Evolutionary conservation across 2,888 invertebrate species (phyloP).

Genomic region (Sphaerophoria rueppellii): DNA sequence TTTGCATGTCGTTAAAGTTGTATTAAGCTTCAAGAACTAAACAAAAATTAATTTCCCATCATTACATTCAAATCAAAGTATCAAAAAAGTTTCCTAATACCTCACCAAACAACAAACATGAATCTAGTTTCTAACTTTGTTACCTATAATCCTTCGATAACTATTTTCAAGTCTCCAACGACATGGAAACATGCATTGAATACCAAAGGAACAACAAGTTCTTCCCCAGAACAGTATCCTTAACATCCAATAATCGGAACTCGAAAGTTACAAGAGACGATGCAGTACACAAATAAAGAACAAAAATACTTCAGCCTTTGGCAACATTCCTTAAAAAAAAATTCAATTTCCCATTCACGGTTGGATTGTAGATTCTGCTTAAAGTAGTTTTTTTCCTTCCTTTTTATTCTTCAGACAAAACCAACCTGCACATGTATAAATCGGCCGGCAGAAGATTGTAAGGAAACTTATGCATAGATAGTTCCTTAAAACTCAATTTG

Average conservation of each 20-base stretch:
- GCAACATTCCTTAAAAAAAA: slow-evolving; percentile 29
- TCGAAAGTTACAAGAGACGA: slow-evolving; percentile 22
- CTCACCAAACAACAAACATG: neutral
- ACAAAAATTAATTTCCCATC: too few relatives aligned
- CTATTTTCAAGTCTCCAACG: neutral
- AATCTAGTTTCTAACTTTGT: neutral
- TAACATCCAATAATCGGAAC: slow-evolving; percentile 12
- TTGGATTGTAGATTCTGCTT: neutral
- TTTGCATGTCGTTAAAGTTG: too few relatives aligned
- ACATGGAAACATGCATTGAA: neutral
- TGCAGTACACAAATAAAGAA: neutral
- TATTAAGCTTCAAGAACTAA: too few relatives aligned
- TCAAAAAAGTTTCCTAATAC: neutral
- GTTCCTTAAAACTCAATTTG: neutral
- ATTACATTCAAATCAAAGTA: neutral
- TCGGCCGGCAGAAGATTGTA: neutral
- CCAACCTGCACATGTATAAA: neutral
- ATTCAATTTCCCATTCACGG: slow-evolving; percentile 45
- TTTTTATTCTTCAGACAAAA: neutral
- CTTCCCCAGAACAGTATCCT: neutral
- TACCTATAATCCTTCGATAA: neutral
- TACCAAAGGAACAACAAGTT: neutral
- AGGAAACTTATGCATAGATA: neutral
- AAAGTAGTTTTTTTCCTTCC: neutral
- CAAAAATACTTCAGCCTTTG: slow-evolving; percentile 24